Evolutionary conservation across 2,888 invertebrate species (phyloP).

Genomic region (Cistogaster globosa): DNA sequence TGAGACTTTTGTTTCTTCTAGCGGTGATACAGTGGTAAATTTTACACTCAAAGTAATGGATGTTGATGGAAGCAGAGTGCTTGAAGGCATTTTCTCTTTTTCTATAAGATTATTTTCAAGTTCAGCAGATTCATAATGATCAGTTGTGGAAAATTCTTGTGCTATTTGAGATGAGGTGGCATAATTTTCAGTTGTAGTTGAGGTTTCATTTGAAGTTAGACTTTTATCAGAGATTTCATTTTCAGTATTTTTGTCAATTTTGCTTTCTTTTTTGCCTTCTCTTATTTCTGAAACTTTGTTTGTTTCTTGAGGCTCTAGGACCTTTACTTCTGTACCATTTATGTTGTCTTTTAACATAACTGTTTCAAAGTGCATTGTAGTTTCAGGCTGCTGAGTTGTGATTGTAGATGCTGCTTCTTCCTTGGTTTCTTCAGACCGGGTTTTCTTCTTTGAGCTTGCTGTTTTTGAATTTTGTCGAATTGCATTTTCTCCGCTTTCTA

Average conservation of each 20-base stretch:
- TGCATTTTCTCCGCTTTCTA: no score
- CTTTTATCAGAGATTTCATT: neutral
- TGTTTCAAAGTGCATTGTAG: neutral
- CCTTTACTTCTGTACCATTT: neutral
- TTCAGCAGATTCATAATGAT: neutral
- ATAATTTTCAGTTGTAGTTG: neutral
- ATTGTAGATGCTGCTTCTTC: no score
- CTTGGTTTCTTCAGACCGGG: no score
- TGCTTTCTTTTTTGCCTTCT: neutral
- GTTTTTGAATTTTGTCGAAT: no score
- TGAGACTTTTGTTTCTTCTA: neutral
- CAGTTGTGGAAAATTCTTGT: neutral
- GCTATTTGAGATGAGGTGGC: neutral
- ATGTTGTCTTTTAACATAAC: neutral
- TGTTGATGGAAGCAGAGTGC: neutral
- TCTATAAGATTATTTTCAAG: constrained; percentile 1
- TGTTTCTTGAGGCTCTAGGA: neutral
- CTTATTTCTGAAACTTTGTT: neutral
- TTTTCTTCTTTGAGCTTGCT: no score
- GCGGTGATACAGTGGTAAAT: neutral
- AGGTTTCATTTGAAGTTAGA: neutral
- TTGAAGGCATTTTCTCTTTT: neutral
- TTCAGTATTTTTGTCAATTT: neutral
- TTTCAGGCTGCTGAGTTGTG: neutral
- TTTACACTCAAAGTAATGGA: neutral